phyloP scores from a whole-genome alignment of 64 coral and sea anemone genomes.

The Platygyra sinensis region DNA sequence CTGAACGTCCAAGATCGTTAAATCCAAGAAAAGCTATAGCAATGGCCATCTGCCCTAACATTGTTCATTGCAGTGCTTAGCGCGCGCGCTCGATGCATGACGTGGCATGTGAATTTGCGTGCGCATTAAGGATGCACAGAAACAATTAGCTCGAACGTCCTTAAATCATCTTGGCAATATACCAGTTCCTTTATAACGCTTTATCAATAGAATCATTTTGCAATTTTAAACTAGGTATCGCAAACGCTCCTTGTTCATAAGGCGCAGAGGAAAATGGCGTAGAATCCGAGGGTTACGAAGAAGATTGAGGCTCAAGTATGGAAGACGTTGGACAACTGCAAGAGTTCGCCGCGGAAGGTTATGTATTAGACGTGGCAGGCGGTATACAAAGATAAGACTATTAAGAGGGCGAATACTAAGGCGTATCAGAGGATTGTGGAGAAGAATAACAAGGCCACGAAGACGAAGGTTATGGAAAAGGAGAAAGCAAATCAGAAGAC shows the following conservation, averaged over 20 bases:
- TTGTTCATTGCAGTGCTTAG: no score
- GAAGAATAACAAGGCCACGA: not conserved
- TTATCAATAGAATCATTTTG: not conserved
- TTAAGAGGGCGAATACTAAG: not conserved
- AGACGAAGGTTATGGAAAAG: not conserved
- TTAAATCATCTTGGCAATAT: not conserved
- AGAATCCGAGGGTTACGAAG: not conserved
- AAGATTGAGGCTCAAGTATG: not conserved
- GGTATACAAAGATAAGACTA: not conserved
- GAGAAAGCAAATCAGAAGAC: not conserved
- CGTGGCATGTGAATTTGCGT: no score
- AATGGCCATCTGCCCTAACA: no score
- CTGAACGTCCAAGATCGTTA: no score
- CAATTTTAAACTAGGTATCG: not conserved
- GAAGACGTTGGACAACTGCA: not conserved
- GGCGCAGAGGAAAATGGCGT: not conserved
- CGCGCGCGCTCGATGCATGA: no score
- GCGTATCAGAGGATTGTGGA: not conserved
- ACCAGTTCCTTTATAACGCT: not conserved
- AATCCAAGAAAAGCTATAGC: no score
- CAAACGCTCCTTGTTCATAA: not conserved
- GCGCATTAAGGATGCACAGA: no score
- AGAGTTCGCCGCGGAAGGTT: not conserved
- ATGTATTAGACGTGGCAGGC: not conserved
- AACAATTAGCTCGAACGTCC: no score